Evolutionary conservation across 2,888 invertebrate species (phyloP).

Genomic region (Nemoura dubitans): DNA sequence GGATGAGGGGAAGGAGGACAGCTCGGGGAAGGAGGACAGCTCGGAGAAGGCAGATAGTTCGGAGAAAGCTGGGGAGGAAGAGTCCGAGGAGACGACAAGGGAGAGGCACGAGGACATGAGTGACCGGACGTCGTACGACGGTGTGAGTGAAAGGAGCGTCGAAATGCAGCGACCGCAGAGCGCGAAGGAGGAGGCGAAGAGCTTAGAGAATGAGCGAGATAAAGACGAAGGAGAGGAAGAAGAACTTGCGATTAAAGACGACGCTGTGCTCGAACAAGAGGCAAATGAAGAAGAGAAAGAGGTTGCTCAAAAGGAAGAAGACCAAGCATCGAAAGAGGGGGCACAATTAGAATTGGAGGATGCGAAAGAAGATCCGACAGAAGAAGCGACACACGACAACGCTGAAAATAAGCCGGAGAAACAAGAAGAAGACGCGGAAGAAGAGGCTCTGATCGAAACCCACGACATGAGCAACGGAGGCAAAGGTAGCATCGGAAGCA

Average conservation of each 20-base stretch:
- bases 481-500: slow-evolving; percentile 60
- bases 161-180: not conserved
- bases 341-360: slow-evolving; percentile 46
- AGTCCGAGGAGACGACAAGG: slow-evolving; percentile 55
- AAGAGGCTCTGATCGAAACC: slow-evolving; percentile 56
- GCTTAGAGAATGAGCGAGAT: slow-evolving; percentile 47
- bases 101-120: slow-evolving; percentile 43
- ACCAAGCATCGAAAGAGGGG: slow-evolving; percentile 31
- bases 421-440: slow-evolving; percentile 62
- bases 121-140: slow-evolving; percentile 47
- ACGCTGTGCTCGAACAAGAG: slow-evolving; percentile 53
- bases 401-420: slow-evolving; percentile 51
- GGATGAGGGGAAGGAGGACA: slow-evolving; percentile 50
- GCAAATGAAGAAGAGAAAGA: slow-evolving; percentile 40
- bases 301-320: slow-evolving; percentile 29
- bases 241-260: slow-evolving; percentile 46
- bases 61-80: slow-evolving; percentile 57
- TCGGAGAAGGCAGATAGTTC: slow-evolving; percentile 50
- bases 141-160: not conserved
- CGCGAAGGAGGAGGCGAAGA: slow-evolving; percentile 55
- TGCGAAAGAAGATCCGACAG: slow-evolving; percentile 27
- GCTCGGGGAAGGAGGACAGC: slow-evolving; percentile 45
- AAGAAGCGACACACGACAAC: slow-evolving; percentile 47
- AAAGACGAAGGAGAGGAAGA: slow-evolving; percentile 41
- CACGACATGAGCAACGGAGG: slow-evolving; percentile 51